These are phyloP conservation scores for Calyptomena viridis DNA, from an alignment of 2,113 vertebrate genomes.

Conservation along the genomic window DNA sequence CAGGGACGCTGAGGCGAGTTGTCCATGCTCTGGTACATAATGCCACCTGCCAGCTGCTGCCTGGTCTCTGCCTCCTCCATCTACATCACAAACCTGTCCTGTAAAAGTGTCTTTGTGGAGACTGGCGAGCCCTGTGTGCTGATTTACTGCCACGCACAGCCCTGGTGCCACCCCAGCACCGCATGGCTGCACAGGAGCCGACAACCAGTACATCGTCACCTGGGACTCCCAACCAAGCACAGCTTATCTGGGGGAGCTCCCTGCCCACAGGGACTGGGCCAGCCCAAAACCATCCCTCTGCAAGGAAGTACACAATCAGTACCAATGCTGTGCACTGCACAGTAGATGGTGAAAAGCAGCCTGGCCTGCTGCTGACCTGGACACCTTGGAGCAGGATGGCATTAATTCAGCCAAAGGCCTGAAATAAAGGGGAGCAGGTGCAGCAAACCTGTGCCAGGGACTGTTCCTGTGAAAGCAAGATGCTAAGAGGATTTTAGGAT, in stretches of 20 bases:
- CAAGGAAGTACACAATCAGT: background rate
- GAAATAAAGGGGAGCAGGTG: background rate
- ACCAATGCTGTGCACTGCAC: rapidly evolving
- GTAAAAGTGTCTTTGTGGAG: background rate
- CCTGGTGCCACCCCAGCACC: background rate
- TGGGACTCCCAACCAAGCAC: background rate
- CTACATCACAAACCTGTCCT: background rate
- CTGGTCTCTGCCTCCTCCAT: background rate
- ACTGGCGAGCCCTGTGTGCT: background rate
- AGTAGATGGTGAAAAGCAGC: background rate
- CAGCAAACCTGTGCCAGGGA: background rate
- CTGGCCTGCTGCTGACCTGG: background rate
- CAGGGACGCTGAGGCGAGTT: rapidly evolving
- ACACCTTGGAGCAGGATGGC: background rate
- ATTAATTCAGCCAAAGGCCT: background rate
- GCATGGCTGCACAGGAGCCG: background rate
- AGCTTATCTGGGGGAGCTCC: background rate
- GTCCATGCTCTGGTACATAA: rapidly evolving
- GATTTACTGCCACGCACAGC: background rate
- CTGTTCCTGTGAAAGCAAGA: background rate
- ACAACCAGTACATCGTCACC: background rate
- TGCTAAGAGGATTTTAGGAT: background rate
- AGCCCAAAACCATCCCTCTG: background rate
- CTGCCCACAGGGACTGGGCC: background rate
- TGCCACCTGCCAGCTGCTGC: background rate